Evolutionary conservation across 1,140 invertebrate species (phyloP).

Genomic region (Papilio aristodemus): DNA sequence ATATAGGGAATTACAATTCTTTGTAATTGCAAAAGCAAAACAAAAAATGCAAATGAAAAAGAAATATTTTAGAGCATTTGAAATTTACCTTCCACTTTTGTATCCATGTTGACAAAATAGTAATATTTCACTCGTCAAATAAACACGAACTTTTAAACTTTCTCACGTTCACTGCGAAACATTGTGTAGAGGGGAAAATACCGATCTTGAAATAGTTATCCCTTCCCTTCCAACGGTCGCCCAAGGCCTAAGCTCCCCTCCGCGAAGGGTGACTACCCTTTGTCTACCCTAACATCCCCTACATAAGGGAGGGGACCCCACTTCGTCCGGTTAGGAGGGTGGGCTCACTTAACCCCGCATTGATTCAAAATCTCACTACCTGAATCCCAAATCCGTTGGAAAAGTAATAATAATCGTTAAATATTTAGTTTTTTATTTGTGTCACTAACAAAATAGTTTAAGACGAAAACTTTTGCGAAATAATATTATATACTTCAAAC

Average conservation of each 20-base stretch:
- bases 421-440: not conserved
- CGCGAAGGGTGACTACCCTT: slow-evolving; percentile 75
- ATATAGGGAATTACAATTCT: not conserved
- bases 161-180: slow-evolving; percentile 52
- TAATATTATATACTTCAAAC: not conserved
- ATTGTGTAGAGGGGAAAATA: slow-evolving; percentile 50
- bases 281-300: slow-evolving; percentile 73
- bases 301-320: slow-evolving; percentile 72
- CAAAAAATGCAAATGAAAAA: not conserved
- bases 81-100: slow-evolving; percentile 5
- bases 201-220: slow-evolving; percentile 68
- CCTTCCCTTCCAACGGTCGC: slow-evolving; percentile 68
- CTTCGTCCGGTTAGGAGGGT: slow-evolving; percentile 65
- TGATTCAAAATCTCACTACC: slow-evolving; percentile 59
- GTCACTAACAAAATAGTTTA: not conserved
- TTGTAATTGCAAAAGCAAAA: not conserved
- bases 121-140: not conserved
- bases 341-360: slow-evolving; percentile 52
- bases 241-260: slow-evolving; percentile 69
- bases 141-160: slow-evolving; percentile 41
- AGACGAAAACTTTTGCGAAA: not conserved
- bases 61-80: not conserved
- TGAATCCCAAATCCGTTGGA: slow-evolving; percentile 40
- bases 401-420: slow-evolving; percentile 44
- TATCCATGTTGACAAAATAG: slow-evolving; percentile 10